A percentile compares a stretch with the other conserved stretches of the same genome.
Conservation (phyloP, 2,113 vertebrate genomes). For the Corapipo altera region DNA sequence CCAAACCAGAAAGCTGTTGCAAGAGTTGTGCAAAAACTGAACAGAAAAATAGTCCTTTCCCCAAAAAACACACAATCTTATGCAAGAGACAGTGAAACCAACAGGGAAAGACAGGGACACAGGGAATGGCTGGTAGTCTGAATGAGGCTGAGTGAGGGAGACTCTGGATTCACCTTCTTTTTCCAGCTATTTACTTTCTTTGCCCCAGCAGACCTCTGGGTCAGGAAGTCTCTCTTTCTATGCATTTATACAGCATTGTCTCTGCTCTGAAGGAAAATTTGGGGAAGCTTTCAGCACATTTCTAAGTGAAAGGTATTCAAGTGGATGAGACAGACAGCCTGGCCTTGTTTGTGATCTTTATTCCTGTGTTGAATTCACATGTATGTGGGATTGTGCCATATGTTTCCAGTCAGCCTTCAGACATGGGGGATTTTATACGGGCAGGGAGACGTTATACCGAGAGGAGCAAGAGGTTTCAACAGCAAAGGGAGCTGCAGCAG, state of each 20-base stretch:
- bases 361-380: neutral
- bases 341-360: neutral
- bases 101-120: neutral
- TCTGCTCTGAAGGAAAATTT: neutral
- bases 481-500: neutral
- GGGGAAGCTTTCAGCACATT: constrained; percentile 17
- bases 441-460: neutral
- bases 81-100: neutral
- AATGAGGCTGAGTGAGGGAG: neutral
- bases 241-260: neutral
- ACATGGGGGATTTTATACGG: neutral
- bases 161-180: neutral
- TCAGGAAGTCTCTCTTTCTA: neutral
- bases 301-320: constrained; percentile 5
- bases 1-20: neutral
- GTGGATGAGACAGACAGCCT: neutral
- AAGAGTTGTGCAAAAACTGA: neutral
- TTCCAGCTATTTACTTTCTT: neutral
- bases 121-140: neutral
- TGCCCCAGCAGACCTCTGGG: neutral
- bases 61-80: neutral
- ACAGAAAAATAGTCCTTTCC: neutral
- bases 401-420: neutral
- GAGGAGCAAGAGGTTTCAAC: neutral
- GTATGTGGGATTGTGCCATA: neutral